Evolutionary conservation across 2,797 vertebrate species (phyloP).

Genomic region (Sus cebifrons): DNA sequence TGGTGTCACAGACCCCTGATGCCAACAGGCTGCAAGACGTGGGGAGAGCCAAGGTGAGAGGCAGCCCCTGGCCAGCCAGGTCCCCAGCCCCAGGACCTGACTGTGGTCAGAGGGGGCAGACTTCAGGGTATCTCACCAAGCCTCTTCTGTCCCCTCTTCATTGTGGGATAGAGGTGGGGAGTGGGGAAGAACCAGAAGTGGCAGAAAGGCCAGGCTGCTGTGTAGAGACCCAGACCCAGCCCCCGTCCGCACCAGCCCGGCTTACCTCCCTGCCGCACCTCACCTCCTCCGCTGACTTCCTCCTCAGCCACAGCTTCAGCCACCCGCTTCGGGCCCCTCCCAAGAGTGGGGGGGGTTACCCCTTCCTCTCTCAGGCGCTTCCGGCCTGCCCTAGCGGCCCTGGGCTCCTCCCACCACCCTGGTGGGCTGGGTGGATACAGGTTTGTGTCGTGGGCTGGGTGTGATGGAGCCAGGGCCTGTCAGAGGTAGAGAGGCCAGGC

Average conservation of each 20-base stretch:
- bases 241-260: background rate
- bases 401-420: conserved; percentile 63
- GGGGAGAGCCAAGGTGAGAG: background rate
- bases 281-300: conserved; percentile 84
- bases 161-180: too few relatives aligned
- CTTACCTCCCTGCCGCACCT: conserved; percentile 76
- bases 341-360: conserved; percentile 69
- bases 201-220: background rate
- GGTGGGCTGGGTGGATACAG: background rate
- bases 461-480: background rate
- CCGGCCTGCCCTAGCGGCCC: conserved; percentile 66
- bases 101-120: background rate
- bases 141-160: background rate
- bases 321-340: conserved; percentile 80
- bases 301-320: conserved; percentile 66
- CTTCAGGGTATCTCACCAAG: background rate
- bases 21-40: conserved; percentile 27
- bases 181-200: background rate
- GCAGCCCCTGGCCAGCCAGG: background rate
- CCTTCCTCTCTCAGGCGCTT: conserved; percentile 80
- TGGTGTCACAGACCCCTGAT: background rate
- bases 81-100: background rate
- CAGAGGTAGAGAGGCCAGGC: background rate
- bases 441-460: background rate
- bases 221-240: background rate